phyloP scores from a whole-genome alignment of 1,140 invertebrate species.

The Sycophaga agraensis region DNA sequence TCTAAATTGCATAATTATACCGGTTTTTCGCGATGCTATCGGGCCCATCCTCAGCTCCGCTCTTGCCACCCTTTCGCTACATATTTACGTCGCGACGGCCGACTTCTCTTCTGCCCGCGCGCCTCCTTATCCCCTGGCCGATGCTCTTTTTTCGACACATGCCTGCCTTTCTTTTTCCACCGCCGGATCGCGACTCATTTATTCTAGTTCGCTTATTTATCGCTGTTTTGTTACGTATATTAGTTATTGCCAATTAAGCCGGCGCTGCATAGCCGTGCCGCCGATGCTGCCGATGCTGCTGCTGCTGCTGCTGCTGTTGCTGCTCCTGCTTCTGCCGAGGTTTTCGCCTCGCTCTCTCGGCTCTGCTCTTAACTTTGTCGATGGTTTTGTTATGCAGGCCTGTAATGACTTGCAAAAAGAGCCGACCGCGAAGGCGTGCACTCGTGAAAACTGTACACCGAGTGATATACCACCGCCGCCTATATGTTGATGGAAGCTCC shows the following conservation, averaged over 20 bases:
- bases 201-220: neutral
- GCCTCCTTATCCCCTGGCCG: neutral
- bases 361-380: too few relatives aligned
- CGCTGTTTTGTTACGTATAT: neutral
- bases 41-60: constrained; percentile 2
- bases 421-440: too few relatives aligned
- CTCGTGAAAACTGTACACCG: too few relatives aligned
- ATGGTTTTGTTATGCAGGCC: too few relatives aligned
- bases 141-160: constrained; percentile 5
- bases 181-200: neutral
- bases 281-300: too few relatives aligned
- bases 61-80: neutral
- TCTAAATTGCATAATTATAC: constrained; percentile 53
- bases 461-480: too few relatives aligned
- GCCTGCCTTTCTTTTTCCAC: neutral
- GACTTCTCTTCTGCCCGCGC: neutral
- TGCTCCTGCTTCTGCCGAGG: neutral
- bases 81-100: neutral
- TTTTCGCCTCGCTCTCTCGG: too few relatives aligned
- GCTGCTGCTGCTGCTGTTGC: too few relatives aligned
- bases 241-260: neutral
- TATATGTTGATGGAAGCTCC: too few relatives aligned
- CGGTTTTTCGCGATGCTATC: constrained; percentile 30
- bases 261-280: too few relatives aligned
- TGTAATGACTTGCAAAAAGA: too few relatives aligned